Base-by-base conservation (phyloP, 2,888 invertebrate species). In the Camptogramma bilineatum region DNA sequence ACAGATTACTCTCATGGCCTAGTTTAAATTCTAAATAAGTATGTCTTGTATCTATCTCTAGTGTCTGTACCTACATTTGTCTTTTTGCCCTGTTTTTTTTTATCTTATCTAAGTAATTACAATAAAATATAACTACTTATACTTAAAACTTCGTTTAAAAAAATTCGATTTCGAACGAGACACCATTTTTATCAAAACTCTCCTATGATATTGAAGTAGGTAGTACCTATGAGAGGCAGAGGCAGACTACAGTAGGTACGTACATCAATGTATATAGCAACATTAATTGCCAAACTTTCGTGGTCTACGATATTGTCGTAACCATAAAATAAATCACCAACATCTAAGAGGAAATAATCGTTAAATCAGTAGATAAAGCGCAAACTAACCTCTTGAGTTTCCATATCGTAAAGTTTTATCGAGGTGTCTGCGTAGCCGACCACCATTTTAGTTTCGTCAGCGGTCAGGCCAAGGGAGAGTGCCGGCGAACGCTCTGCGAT, bases 361-460 rank as follows among this genome's bases (percentile, higher is more conserved):
- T 53, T 51, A 58, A 50, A 63, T 63, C 47, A 52, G 56, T 52
- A 62, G 46, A 66, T 52, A 64, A 54, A 68, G 58, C 55, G 48
- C 8, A 46, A 55, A 73, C 77, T 68, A 68, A 91, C 92, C 85
- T 87, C 82, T 73, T 87, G 87, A 62, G 92, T 92, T 76, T 84
- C 88, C 81, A 90, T 83, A 57, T 93, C 90, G 73, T 82, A 90
- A 51, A 92, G 65, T 77, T 88, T 92, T 64, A 92, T 81, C 5
- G 89, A 86, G 0, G 83, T 68, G 72, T 93, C 91, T n/a, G 66
- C 84, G 69, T 88, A 90, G 0, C 92, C 92, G 19, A 87, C 86
- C 2, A 82, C 77, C 73, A 92, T 79, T 70, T 84, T 88, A 1
- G 76, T 61, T 18, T 80, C 72, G 48, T 90, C 90, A 61, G 87